Conservation (phyloP, 2,113 vertebrate genomes). For the Lophura nycthemera region DNA sequence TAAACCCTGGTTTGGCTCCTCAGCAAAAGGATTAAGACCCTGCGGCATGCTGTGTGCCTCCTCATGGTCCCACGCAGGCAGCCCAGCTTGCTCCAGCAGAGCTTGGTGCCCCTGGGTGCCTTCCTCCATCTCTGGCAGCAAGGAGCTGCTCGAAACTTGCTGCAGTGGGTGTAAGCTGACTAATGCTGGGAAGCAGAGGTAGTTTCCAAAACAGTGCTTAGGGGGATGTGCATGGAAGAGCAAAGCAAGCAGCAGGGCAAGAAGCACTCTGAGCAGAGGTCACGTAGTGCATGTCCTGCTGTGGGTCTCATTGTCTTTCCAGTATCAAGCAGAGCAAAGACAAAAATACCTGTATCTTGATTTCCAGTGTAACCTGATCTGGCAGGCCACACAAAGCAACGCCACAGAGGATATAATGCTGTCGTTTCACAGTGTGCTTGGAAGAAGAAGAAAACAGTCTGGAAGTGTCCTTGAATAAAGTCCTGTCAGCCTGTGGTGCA, state of each 20-base stretch:
- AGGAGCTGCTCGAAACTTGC: neutral
- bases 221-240: neutral
- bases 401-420: neutral
- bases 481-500: neutral
- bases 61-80: neutral
- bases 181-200: neutral
- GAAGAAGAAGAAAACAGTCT: neutral
- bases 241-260: neutral
- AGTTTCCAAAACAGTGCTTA: neutral
- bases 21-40: neutral
- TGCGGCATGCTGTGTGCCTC: neutral
- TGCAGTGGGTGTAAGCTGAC: neutral
- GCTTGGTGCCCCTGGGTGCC: neutral
- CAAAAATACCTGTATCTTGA: neutral
- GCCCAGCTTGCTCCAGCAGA: neutral
- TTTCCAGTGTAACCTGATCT: slow-evolving; percentile 34
- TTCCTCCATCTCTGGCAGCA: neutral
- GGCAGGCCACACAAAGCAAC: neutral
- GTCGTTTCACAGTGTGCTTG: neutral
- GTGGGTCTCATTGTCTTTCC: neutral
- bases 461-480: neutral
- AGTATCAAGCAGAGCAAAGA: neutral
- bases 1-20: neutral
- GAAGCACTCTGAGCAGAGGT: neutral
- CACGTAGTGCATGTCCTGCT: neutral